Evolutionary conservation across 2,797 vertebrate species (phyloP).

Genomic region (Peromyscus aztecus): DNA sequence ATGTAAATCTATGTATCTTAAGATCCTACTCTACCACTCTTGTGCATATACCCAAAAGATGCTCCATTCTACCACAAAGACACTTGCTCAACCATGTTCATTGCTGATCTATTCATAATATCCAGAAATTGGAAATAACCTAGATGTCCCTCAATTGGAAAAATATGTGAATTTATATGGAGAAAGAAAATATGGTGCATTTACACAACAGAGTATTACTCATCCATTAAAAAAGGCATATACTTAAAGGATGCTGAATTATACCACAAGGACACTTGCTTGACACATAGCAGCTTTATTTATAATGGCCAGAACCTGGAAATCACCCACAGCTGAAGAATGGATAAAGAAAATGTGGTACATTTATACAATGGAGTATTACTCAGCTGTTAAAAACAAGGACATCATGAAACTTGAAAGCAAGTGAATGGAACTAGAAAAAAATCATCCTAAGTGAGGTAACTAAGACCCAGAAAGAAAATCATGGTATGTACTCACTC

Average conservation of each 20-base stretch:
- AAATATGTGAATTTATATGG: background rate
- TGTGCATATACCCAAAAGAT: background rate
- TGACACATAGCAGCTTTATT: too few species aligned
- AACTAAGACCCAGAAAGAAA: background rate
- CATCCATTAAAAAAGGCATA: background rate
- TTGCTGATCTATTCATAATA: background rate
- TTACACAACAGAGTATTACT: background rate
- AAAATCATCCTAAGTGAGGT: background rate
- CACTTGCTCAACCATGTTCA: background rate
- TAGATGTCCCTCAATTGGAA: background rate
- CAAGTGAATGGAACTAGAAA: background rate
- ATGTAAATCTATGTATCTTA: background rate
- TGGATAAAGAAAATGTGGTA: background rate
- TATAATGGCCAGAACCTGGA: background rate
- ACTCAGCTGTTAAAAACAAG: background rate
- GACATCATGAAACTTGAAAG: background rate
- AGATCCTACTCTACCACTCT: background rate
- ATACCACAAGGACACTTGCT: background rate
- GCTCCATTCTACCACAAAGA: background rate
- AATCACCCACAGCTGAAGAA: background rate
- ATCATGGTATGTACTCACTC: background rate
- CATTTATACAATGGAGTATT: background rate
- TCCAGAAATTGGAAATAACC: background rate
- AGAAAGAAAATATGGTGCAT: background rate
- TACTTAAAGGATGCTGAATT: background rate